Conservation (phyloP, 2,113 vertebrate species). For the Tor tambroides region DNA sequence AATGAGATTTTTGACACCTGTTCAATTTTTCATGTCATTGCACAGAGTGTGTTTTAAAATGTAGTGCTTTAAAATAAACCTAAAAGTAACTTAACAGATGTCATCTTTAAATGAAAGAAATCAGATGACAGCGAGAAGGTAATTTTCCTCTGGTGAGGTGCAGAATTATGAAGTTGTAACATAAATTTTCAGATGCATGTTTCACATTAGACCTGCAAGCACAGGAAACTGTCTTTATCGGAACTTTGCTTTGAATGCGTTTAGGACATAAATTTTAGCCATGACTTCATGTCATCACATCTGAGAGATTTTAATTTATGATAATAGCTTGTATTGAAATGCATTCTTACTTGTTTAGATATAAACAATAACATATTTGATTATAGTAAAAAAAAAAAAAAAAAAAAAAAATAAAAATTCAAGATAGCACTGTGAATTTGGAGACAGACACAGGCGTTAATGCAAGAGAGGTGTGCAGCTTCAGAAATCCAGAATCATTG, state of each 20-base stretch:
- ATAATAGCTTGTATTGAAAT: background rate
- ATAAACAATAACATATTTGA: background rate
- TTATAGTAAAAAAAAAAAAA: background rate
- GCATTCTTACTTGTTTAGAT: background rate
- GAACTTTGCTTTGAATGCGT: constrained; percentile 61
- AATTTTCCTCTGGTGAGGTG: background rate
- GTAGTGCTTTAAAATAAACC: constrained; percentile 29
- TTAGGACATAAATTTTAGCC: constrained; percentile 22
- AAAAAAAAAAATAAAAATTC: too few species aligned
- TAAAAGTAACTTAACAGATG: constrained; percentile 13
- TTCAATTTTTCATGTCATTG: background rate
- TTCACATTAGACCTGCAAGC: constrained; percentile 68
- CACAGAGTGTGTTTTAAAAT: background rate
- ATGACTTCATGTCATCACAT: background rate
- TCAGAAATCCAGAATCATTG: background rate
- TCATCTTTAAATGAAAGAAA: background rate
- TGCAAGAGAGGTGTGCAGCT: background rate
- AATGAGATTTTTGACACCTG: constrained; percentile 1
- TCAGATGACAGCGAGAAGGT: background rate
- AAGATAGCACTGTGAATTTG: background rate
- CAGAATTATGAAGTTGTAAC: constrained; percentile 6
- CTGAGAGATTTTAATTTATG: background rate
- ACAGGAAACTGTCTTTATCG: constrained; percentile 49
- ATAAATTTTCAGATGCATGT: constrained; percentile 71
- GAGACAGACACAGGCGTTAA: background rate